Conservation (phyloP, 2,797 vertebrate species). For the Antrozous pallidus region DNA sequence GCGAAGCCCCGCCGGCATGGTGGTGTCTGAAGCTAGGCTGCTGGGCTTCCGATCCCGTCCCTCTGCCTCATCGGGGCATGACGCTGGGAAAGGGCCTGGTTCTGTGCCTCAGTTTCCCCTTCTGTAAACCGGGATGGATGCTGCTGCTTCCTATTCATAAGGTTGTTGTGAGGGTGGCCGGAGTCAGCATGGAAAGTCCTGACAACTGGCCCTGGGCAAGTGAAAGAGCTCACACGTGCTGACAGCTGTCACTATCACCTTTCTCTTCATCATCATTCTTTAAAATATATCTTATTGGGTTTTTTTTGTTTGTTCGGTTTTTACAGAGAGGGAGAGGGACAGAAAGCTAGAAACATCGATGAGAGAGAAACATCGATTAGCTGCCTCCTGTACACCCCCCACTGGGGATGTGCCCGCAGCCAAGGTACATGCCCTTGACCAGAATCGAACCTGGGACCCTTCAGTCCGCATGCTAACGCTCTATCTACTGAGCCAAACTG, state of each 20-base stretch:
- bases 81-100: neutral
- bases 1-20: neutral
- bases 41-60: neutral
- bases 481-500: too few species aligned
- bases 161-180: neutral
- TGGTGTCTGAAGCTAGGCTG: neutral
- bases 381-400: too few species aligned
- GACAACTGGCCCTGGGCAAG: neutral
- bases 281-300: too few species aligned
- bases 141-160: neutral
- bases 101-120: conserved; percentile 11
- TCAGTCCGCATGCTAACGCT: too few species aligned
- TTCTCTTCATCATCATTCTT: too few species aligned
- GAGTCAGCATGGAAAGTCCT: neutral
- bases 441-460: too few species aligned
- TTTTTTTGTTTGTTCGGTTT: too few species aligned
- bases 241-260: neutral
- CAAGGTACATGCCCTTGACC: too few species aligned
- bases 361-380: too few species aligned
- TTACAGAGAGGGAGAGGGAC: too few species aligned
- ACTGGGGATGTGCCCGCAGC: too few species aligned
- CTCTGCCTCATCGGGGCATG: neutral
- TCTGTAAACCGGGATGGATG: neutral
- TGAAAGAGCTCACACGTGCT: neutral
- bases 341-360: too few species aligned